Conservation (phyloP, 92 coral and sea anemone species). For the Zoanthus sansibaricus region DNA sequence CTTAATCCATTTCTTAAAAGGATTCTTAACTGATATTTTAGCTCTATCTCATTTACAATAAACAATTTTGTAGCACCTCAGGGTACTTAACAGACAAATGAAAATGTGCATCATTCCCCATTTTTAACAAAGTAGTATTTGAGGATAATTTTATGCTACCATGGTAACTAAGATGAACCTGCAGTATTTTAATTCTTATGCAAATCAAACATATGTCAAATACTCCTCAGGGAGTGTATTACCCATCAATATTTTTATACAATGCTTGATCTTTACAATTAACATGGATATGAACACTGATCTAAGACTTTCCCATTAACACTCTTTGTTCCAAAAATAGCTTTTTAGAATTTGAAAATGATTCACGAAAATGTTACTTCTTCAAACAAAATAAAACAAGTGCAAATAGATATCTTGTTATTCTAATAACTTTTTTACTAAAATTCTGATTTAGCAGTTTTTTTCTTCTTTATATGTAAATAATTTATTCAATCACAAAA, state of each 20-base stretch:
- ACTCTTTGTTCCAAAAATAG: not conserved
- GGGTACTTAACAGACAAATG: conserved; percentile 39
- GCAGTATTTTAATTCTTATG: conserved; percentile 84
- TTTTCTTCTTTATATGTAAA: not conserved
- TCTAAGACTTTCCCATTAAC: conserved; percentile 8
- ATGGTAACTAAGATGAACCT: conserved; percentile 55
- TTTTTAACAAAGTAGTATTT: conserved; percentile 46
- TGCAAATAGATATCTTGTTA: not conserved
- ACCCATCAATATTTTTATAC: conserved; percentile 87
- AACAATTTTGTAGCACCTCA: conserved; percentile 20
- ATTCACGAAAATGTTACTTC: conserved; percentile 1
- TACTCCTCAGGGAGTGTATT: conserved; percentile 83
- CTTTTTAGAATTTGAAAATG: not conserved
- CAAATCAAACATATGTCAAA: conserved; percentile 79
- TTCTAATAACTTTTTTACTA: not conserved
- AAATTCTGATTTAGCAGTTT: not conserved
- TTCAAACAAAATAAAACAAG: not conserved
- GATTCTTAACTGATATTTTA: not conserved
- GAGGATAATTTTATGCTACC: conserved; percentile 36
- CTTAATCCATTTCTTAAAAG: not conserved
- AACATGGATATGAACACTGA: conserved; percentile 76
- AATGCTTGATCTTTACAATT: conserved; percentile 81
- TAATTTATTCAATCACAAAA: conserved; percentile 17
- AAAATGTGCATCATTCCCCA: conserved; percentile 32
- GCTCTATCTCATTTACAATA: not conserved